These are phyloP conservation scores for Oopsacas minuta DNA, from an alignment of 37 sponge, comb jelly and placozoan genomes.

Conservation along the genomic window DNA sequence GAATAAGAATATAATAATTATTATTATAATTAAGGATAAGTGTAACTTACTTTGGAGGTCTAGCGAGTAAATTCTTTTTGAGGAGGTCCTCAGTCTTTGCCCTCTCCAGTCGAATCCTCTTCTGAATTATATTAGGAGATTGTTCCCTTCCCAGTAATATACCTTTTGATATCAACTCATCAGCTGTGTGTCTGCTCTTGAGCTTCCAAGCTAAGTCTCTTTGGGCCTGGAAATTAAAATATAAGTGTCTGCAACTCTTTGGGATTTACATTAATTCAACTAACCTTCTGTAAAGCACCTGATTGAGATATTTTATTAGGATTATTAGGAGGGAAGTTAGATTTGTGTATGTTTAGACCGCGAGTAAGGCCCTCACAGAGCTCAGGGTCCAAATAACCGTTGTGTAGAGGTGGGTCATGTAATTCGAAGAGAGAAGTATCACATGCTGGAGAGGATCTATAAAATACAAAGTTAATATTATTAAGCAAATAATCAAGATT, in stretches of 20 bases:
- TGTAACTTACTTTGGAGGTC: not conserved
- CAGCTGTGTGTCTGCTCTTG: not conserved
- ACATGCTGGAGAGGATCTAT: not conserved
- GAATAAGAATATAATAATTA: not conserved
- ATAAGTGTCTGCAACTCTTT: too few species aligned
- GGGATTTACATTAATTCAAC: too few species aligned
- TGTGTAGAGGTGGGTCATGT: not conserved
- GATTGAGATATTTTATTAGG: constrained; percentile 12
- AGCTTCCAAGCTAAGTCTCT: constrained; percentile 13
- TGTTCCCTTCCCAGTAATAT: not conserved
- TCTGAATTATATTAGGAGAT: not conserved
- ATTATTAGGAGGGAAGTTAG: not conserved
- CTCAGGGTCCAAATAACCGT: not conserved
- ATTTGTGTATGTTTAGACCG: not conserved
- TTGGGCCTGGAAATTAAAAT: not conserved
- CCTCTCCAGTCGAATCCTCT: not conserved
- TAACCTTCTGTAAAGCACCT: not conserved
- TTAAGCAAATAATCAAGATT: too few species aligned
- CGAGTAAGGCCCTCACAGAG: not conserved
- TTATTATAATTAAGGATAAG: not conserved
- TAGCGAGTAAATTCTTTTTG: constrained; percentile 4
- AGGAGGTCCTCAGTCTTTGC: not conserved
- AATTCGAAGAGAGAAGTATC: not conserved
- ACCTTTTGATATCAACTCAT: not conserved
- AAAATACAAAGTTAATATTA: not conserved